phyloP scores from a whole-genome alignment of 2,888 invertebrate genomes.

The Drosophila lutescens region DNA sequence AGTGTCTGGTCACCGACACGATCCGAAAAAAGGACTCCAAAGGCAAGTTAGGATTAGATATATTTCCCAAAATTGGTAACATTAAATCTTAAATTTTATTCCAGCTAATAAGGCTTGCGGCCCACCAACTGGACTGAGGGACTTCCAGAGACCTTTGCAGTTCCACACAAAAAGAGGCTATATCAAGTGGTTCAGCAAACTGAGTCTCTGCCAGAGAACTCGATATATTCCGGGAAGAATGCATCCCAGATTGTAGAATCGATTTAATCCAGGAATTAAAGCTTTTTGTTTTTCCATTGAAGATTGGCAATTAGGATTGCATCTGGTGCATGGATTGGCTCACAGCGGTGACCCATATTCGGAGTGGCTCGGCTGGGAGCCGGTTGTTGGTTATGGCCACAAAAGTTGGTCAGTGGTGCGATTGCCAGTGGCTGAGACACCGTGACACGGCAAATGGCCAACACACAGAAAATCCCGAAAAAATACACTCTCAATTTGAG shows the following conservation, averaged over 20 bases:
- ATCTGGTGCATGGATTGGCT: slow-evolving; percentile 61
- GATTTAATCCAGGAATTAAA: slow-evolving; percentile 13
- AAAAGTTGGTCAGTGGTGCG: slow-evolving; percentile 70
- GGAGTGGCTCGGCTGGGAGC: slow-evolving; percentile 40
- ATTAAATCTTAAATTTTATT: too few relatives aligned
- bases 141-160: slow-evolving; percentile 13
- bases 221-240: slow-evolving; percentile 1
- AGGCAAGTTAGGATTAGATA: slow-evolving; percentile 1
- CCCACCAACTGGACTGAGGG: not conserved
- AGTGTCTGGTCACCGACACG: slow-evolving; percentile 16
- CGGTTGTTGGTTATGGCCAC: slow-evolving; percentile 33
- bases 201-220: slow-evolving; percentile 8
- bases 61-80: rapidly evolving
- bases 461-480: not conserved
- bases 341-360: slow-evolving; percentile 66
- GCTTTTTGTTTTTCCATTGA: slow-evolving; percentile 21
- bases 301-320: slow-evolving; percentile 75
- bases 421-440: slow-evolving; percentile 42
- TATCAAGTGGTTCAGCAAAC: slow-evolving; percentile 23
- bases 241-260: slow-evolving; percentile 7
- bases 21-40: slow-evolving; percentile 7
- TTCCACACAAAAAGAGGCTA: slow-evolving; percentile 21
- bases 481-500: too few relatives aligned
- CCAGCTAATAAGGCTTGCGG: not conserved
- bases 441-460: slow-evolving; percentile 25